phyloP scores from a whole-genome alignment of 2,113 vertebrate genomes.

The Gallinago paraguaiae region DNA sequence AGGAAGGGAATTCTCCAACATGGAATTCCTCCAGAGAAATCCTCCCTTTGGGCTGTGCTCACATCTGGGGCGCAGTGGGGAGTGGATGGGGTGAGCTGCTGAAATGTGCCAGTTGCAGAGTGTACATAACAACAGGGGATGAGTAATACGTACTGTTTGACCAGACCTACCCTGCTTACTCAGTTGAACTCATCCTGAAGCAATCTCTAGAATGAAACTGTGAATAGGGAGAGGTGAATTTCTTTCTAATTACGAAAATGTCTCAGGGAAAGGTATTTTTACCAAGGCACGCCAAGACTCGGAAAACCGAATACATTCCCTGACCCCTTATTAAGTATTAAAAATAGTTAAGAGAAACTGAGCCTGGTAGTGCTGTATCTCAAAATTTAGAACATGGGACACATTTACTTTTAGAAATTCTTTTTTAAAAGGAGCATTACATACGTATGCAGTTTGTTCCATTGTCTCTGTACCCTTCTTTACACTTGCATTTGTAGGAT shows the following conservation, averaged over 20 bases:
- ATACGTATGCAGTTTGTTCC: slow-evolving; percentile 89
- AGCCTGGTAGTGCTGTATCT: not conserved
- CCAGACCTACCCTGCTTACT: not conserved
- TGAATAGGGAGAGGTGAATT: not conserved
- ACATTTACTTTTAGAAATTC: not conserved
- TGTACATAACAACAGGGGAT: not conserved
- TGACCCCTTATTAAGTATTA: not conserved
- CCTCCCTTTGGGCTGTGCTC: not conserved
- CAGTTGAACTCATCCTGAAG: not conserved
- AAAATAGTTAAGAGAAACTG: slow-evolving; percentile 22
- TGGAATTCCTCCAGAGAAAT: not conserved
- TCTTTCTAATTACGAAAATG: slow-evolving; percentile 52
- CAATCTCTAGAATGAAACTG: slow-evolving; percentile 18
- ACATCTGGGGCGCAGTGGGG: not conserved
- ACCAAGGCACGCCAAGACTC: not conserved
- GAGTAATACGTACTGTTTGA: not conserved
- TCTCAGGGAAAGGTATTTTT: slow-evolving; percentile 50
- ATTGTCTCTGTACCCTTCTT: slow-evolving; percentile 86
- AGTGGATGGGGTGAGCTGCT: not conserved
- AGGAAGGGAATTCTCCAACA: not conserved
- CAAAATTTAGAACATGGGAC: not conserved
- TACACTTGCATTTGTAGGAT: slow-evolving; percentile 95
- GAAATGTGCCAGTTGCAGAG: not conserved
- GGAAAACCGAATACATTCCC: not conserved
- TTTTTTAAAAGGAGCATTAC: slow-evolving; percentile 59